Conservation (phyloP, 1,140 invertebrate genomes). For the Aphelenchoides besseyi region DNA sequence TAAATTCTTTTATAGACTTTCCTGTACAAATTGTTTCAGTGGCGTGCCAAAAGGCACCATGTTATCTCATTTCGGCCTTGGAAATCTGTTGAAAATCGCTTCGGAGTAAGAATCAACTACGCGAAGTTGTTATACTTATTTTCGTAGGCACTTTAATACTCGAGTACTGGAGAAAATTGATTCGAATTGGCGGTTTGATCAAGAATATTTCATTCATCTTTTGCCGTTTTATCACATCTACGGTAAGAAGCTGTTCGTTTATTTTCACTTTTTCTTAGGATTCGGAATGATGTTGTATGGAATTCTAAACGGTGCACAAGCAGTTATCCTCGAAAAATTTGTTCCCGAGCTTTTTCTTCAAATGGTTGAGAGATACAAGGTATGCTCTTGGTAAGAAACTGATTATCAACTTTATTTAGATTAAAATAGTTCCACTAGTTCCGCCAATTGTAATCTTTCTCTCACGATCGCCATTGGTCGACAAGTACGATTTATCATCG, state of each 20-base stretch:
- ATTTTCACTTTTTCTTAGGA: constrained; percentile 69
- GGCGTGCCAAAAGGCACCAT: constrained; percentile 30
- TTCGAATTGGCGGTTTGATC: constrained; percentile 21
- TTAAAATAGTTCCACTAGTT: constrained; percentile 8
- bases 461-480: constrained; percentile 13
- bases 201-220: constrained; percentile 63
- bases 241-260: background rate
- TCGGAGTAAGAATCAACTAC: too few species aligned
- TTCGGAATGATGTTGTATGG: constrained; percentile 65
- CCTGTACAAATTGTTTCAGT: background rate
- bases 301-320: constrained; percentile 69
- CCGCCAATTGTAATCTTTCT: constrained; percentile 22
- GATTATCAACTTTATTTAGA: constrained; percentile 16
- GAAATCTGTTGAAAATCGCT: constrained; percentile 11
- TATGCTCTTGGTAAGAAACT: constrained; percentile 8
- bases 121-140: too few species aligned
- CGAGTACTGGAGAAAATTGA: constrained; percentile 21
- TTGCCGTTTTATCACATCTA: constrained; percentile 83
- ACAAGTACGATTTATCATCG: constrained; percentile 43
- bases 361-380: constrained; percentile 68
- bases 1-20: background rate
- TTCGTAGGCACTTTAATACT: constrained; percentile 6
- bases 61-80: constrained; percentile 17
- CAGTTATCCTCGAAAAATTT: constrained; percentile 75
- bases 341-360: constrained; percentile 70